Base-by-base conservation (phyloP, 2,113 vertebrate species). In the Cochlearius cochlearius region DNA sequence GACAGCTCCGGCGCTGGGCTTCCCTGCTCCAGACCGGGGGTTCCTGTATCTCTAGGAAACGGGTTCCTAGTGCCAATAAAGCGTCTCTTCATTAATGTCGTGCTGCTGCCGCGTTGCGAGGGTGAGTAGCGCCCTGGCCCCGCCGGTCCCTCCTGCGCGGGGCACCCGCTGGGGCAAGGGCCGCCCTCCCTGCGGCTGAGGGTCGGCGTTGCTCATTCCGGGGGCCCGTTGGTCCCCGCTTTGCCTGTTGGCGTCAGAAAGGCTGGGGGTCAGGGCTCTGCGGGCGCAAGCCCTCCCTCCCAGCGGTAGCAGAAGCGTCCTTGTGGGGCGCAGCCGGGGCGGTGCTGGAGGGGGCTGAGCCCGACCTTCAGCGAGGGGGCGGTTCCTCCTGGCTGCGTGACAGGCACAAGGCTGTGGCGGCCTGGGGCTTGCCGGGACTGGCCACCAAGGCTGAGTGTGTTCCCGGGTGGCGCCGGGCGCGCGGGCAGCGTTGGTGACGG, bases 101-200 rank as follows among this genome's bases (percentile, higher is more conserved):
- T 5, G 25, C 8, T 78, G 22, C 12, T 29, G 23, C 23, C 1
- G 3, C 3, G 20, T 34, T 4, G 0, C 1, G n/a, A 29, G 11
- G 58, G 43, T 5, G 43, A 23, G 9, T 6, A 11, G 16, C 10
- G 4, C 20, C 4, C 41, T 27, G 36, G 43, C 19, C 22, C 23
- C 1, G 0, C n/a, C 3, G 4, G 25, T 14, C 13, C 7, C 12
- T 30, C 36, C 38, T 43, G 55, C 1, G 10, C 0, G 2, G 7
- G 7, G 62, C 21, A 7, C 22, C 7, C 43, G 5, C 3, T 10
- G 47, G 36, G 36, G 32, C 26, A 29, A 4, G 7, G 4, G 38
- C 36, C 1, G 0, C 21, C 15, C 29, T 36, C 34, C 49, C 12
- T 4, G 0, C 6, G 16, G 55, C 5, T 5, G 3, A 5, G 39